Base-by-base conservation (phyloP, 1,140 invertebrate species). In the Drosophila sp. region DNA sequence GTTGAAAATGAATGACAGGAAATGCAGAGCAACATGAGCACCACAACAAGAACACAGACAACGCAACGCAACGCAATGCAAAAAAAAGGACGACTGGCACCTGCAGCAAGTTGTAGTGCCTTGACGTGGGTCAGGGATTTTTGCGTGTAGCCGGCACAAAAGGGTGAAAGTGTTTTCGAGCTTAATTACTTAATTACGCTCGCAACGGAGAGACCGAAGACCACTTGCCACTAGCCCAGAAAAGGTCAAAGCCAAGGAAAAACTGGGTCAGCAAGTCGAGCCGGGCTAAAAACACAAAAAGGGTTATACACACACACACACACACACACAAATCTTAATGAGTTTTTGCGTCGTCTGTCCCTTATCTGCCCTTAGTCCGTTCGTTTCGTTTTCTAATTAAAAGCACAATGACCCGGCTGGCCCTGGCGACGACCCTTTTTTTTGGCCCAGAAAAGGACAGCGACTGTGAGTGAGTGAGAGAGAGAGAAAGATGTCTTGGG, bases 151-250 rank as follows among this genome's bases (percentile, higher is more conserved):
- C 30, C 30, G 7, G 44, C 29, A 44, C 17, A 62, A 72, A 66
- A 66, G 82, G 66, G 70, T 60, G 72, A 89, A 82, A 83, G 79
- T 89, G 84, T 89, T 80, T 67, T 70, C 61, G 56, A 71, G 84
- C 70, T 66, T 89, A 87, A 87, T 87, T 87, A 81, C 84, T 83
- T 89, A 87, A 87, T 87, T 87, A 87, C 44, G 44, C 23, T 50
- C 7, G 4, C 25, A 50, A 50, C 44, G 44, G 23, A 50, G 44
- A 50, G 23, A 27, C 44, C 23, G 44, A 27, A 6, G 3, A 50
- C 44, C 17, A 47, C 6, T 23, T 23, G 44, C 58, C 72, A 70
- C 29, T 64, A 32, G 47, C 10, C 11, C 10, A 7, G 29, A 55
- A 66, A 72, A 71, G 74, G 80, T 75, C 79, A 72, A 57, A 54